Evolutionary conservation across 2,797 vertebrate species (phyloP), one percentile per base, ranked within the genome.

Genomic region (Neoniphon sammara): DNA sequence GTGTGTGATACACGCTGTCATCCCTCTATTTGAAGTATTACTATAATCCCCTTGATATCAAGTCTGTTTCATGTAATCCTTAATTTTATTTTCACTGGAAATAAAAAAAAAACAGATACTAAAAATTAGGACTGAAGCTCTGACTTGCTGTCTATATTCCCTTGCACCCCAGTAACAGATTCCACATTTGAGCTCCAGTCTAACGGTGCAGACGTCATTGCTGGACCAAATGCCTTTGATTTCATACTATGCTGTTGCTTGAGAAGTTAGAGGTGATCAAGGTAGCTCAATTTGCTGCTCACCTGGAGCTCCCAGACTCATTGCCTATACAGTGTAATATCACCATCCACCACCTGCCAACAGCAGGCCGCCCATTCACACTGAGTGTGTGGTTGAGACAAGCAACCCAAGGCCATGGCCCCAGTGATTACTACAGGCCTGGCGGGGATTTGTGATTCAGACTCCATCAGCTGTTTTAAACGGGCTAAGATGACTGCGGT

Each of bases 221-320:
- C 8, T 39, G 11, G 10, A n/a, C 21, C 83, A 66, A 23, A 66
- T 36, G 56, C 52, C 59, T 84, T 70, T 39, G 21, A 44, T 14
- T 14, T 14, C n/a, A 82, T 20, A 14, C 25, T 34, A 34, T 21
- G 20, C 55, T 58, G 17, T 30, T 34, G 30, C 70, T 73, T 64
- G n/a, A 21, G 52, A 25, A 54, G 78, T 67, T 80, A 52, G 61
- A 75, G 66, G 73, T 71, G 56, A 81, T 71, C 63, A 73, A 62
- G 67, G 71, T 52, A 63, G 67, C 68, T 75, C 79, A 66, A 66
- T 85, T 85, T 83, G 58, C 27, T 65, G 55, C 36, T 21, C 61
- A 77, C 60, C 73, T 59, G 46, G 49, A 71, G 78, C 67, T 50
- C n/a, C 20, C 64, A 73, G 46, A 60, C 53, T 75, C 39, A 65